Evolutionary conservation across 2,888 invertebrate species (phyloP), one percentile per base, ranked within the genome.

Genomic region (Antheraea yamamai): DNA sequence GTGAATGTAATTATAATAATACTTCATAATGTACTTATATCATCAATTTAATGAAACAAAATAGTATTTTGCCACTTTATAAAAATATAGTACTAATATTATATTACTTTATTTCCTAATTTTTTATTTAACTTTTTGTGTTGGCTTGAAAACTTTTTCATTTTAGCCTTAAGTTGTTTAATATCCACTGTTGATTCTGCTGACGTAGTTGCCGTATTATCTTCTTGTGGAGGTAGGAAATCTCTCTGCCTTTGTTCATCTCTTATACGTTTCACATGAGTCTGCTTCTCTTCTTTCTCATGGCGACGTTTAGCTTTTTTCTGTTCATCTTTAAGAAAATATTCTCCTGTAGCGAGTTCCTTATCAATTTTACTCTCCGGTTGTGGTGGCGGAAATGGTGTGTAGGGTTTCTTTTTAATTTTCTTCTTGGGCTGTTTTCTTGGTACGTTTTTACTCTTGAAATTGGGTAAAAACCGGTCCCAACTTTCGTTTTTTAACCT

Each of bases 331-430:
- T 97, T 98, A 74, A 99, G 96, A 96, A 99, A 99, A 92, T 98
- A 99, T 95, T 99, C 99, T 75, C 99, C 99, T 70, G 97, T 96
- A n/a, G 98, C 98, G 87, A 99, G 92, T 91, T 98, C 96, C 87
- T 97, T 97, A 90, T 99, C 99, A 85, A 98, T 93, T 94, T 99
- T 99, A 91, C 99, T 98, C 87, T 98, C 98, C 20, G 96, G 96
- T 88, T 98, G 99, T 6, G 98, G 96, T 4, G 99, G 99, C 76
- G 99, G 99, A 96, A 99, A 99, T 35, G 99, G 99, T 78, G 99
- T 99, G 88, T 99, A 99, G 16, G 97, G 97, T 88, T 98, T 98
- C 95, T 99, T 99, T n/a, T 96, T 95, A 82, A 96, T 97, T 92
- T 98, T 98, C 82, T 97, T 97, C 88, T 97, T 97, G 4, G 98